Percentiles rank a stretch among this genome's conserved stretches.
phyloP scores from a whole-genome alignment of 2,888 invertebrate species.

The Argyresthia goedartella region DNA sequence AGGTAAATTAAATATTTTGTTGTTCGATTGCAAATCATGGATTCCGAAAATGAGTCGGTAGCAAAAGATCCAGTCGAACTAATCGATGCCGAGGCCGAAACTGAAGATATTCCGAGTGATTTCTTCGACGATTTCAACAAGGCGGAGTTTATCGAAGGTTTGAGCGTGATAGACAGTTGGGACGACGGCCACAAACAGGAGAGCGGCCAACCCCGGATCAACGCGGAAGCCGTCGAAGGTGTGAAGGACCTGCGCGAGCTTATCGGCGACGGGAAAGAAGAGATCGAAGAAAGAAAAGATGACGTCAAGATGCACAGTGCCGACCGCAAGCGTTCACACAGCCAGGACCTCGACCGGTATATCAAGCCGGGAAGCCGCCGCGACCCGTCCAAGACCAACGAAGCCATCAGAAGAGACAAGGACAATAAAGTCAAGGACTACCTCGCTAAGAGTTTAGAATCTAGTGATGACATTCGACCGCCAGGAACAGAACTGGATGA shows the following conservation, averaged over 20 bases:
- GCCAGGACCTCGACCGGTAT: constrained; percentile 28
- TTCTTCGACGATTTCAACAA: constrained; percentile 60
- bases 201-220: constrained; percentile 20
- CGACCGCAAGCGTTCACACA: not conserved
- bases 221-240: constrained; percentile 26
- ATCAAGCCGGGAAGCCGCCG: constrained; percentile 57
- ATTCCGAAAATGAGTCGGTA: no score
- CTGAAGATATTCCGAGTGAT: constrained; percentile 58
- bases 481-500: constrained; percentile 62
- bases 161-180: constrained; percentile 62
- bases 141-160: constrained; percentile 58
- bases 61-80: no score
- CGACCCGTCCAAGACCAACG: constrained; percentile 52
- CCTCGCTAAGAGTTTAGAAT: constrained; percentile 49
- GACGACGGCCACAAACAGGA: no score
- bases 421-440: constrained; percentile 56
- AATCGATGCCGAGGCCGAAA: constrained; percentile 24
- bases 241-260: constrained; percentile 43
- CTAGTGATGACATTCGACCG: constrained; percentile 44
- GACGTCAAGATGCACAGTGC: not conserved
- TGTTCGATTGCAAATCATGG: no score
- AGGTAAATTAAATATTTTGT: no score
- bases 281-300: not conserved
- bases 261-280: constrained; percentile 16
- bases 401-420: constrained; percentile 55